phyloP scores from a whole-genome alignment of 1,140 invertebrate genomes.

The Zaprionus camerounensis region DNA sequence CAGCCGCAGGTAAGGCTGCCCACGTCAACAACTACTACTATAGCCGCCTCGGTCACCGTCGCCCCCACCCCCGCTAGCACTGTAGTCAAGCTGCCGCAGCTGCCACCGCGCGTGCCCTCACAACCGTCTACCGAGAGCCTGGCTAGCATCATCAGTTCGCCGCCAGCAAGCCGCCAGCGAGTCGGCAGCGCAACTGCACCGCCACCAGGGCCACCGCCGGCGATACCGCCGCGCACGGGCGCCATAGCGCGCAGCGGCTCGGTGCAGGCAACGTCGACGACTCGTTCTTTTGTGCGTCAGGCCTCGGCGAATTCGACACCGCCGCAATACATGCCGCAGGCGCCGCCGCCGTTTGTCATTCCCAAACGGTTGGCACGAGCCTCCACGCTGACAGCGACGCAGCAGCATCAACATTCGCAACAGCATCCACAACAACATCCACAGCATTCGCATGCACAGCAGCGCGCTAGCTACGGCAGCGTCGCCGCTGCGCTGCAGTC shows the following conservation, averaged over 20 bases:
- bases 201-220: constrained; percentile 83
- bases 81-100: constrained; percentile 61
- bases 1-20: constrained; percentile 75
- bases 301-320: constrained; percentile 81
- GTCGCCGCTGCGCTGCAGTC: constrained; percentile 66
- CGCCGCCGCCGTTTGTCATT: constrained; percentile 86
- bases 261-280: constrained; percentile 60
- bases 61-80: background rate
- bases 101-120: constrained; percentile 74
- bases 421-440: constrained; percentile 23
- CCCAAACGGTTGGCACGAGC: constrained; percentile 85
- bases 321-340: constrained; percentile 84
- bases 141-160: constrained; percentile 65
- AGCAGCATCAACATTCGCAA: constrained; percentile 15
- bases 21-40: background rate
- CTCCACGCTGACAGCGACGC: constrained; percentile 54
- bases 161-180: constrained; percentile 53
- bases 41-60: constrained; percentile 3
- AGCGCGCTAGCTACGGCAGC: constrained; percentile 75
- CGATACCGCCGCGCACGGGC: constrained; percentile 83
- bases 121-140: constrained; percentile 73
- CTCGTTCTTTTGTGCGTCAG: constrained; percentile 71
- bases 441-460: constrained; percentile 55
- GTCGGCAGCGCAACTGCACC: constrained; percentile 33
- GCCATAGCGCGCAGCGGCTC: constrained; percentile 76